Evolutionary conservation across 2,888 invertebrate genomes (phyloP), one percentile per base, ranked within the genome.

Genomic region (Mythimna vitellina): DNA sequence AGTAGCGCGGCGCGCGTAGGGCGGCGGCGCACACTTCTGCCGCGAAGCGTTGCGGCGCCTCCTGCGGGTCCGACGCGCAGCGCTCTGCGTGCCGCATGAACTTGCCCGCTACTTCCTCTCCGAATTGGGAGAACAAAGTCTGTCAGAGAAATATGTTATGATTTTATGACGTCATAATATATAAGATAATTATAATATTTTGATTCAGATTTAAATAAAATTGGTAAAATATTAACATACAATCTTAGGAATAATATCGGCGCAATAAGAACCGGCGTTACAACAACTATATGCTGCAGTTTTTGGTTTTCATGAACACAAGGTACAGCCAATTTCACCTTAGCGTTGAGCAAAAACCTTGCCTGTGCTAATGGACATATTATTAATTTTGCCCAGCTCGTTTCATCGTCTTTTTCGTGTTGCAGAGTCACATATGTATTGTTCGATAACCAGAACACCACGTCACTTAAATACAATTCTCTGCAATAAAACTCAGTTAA

Each of bases 1-100:
- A 99, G 92, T 98, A 98, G 83, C 98, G 98, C 35, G 98, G 97
- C 3, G 99, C 99, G n/a, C 97, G 95, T 29, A 99, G 96, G 0
- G 98, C 92, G 0, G 98, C 98, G n/a, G 98, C 97, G 6, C 98
- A 96, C 0, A 95, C 78, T 93, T 99, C 99, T 0, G 98, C 97
- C 1, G 98, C 98, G 92, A 98, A 98, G 57, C 98, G 96, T 89
- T 99, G 99, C 86, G 97, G 97, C 80, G 98, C 97, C 89, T 99
- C 98, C 78, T 98, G 97, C 61, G 97, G 96, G 75, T 97, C 97
- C 8, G 89, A 90, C 0, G 98, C 97, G 77, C 98, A 95, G 22
- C 95, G 94, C 85, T 97, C 93, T 65, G 99, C 94, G 89, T 98
- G 97, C 0, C 96, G 94, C 62, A 97, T 83, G 83, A 98, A 97